phyloP scores from a whole-genome alignment of 2,113 vertebrate species.

The Pristiophorus japonicus region DNA sequence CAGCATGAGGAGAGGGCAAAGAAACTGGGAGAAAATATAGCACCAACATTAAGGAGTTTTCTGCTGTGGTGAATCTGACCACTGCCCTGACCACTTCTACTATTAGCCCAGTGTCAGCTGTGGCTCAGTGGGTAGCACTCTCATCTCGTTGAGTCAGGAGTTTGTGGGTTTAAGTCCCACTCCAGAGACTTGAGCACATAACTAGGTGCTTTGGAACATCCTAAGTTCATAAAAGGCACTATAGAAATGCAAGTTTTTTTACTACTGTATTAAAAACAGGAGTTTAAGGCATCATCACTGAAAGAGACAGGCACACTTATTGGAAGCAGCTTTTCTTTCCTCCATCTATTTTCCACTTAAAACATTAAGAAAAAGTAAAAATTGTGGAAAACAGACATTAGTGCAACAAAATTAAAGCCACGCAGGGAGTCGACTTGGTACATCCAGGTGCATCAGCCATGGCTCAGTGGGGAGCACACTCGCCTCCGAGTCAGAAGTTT shows the following conservation, averaged over 20 bases:
- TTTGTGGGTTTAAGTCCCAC: neutral
- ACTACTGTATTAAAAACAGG: neutral
- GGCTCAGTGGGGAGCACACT: no score
- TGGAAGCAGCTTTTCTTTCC: neutral
- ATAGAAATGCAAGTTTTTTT: no score
- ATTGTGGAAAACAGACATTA: neutral
- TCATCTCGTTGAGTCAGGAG: neutral
- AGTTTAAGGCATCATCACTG: neutral
- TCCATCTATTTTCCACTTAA: neutral
- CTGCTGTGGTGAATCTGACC: neutral
- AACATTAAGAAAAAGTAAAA: neutral
- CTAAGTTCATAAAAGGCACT: no score
- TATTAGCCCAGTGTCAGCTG: neutral
- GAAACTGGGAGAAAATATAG: neutral
- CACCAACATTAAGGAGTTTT: neutral
- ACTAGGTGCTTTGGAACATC: no score
- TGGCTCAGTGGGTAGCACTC: neutral
- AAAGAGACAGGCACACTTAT: neutral
- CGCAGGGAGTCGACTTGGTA: neutral
- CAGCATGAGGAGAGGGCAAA: neutral
- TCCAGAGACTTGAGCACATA: neutral
- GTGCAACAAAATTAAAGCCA: neutral
- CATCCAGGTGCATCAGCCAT: no score
- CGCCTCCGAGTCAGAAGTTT: no score
- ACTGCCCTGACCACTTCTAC: no score